Evolutionary conservation across 2,888 invertebrate genomes (phyloP).

Genomic region (Thelaira solivaga): DNA sequence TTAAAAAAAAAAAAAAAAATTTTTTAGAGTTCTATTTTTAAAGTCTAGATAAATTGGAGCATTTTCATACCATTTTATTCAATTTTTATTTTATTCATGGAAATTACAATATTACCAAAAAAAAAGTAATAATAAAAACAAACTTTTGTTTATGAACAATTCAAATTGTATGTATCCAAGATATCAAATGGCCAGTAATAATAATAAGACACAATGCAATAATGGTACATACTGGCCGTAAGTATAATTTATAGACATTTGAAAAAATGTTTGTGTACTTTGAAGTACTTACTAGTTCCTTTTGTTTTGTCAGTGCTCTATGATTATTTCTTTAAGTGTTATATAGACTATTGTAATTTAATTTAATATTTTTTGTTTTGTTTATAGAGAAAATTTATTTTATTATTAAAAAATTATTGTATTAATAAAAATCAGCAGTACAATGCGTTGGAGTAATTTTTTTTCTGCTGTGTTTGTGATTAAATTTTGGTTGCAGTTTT

Average conservation of each 20-base stretch:
- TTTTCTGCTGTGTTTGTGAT: not conserved
- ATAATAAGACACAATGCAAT: conserved; percentile 6
- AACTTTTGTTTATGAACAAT: not conserved
- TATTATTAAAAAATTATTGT: conserved; percentile 39
- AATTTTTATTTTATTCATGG: not conserved
- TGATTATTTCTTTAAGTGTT: conserved; percentile 36
- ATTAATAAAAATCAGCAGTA: conserved; percentile 5
- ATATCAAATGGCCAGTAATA: conserved; percentile 15
- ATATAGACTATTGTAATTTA: conserved; percentile 36
- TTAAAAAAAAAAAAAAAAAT: too few relatives aligned
- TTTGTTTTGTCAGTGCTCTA: not conserved
- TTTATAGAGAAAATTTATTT: conserved; percentile 38
- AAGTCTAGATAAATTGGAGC: conserved; percentile 13
- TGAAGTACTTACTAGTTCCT: not conserved
- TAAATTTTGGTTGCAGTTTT: not conserved
- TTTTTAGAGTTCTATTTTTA: too few relatives aligned
- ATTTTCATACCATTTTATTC: not conserved
- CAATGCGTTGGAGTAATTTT: conserved; percentile 45
- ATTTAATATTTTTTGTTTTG: too few relatives aligned
- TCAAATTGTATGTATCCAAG: not conserved
- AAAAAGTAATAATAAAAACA: not conserved
- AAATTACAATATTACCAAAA: conserved; percentile 27
- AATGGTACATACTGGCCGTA: not conserved
- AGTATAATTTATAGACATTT: conserved; percentile 35
- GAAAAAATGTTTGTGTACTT: not conserved